phyloP scores from a whole-genome alignment of 2,888 invertebrate species.

The Crepidodera aurea region DNA sequence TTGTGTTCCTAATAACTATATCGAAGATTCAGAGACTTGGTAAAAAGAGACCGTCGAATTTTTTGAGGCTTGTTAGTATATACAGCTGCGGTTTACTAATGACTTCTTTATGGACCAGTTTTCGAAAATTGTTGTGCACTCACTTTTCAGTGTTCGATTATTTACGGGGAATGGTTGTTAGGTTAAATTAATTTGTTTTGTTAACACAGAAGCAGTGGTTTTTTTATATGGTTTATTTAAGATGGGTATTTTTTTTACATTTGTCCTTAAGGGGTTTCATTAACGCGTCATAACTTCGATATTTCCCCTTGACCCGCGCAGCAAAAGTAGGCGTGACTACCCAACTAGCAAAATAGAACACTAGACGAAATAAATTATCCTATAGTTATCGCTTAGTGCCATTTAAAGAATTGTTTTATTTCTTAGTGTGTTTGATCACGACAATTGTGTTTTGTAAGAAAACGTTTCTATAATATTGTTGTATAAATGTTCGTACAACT shows the following conservation, averaged over 20 bases:
- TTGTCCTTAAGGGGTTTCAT: too few species aligned
- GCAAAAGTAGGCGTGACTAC: too few species aligned
- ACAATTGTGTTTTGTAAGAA: too few species aligned
- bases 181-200: not conserved
- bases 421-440: too few species aligned
- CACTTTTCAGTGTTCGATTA: slow-evolving; percentile 5
- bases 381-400: too few species aligned
- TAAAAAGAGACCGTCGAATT: slow-evolving; percentile 22
- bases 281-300: too few species aligned
- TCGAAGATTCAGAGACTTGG: slow-evolving; percentile 39
- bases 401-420: too few species aligned
- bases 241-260: not conserved
- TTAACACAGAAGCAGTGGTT: slow-evolving; percentile 1
- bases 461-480: too few species aligned
- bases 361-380: too few species aligned
- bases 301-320: too few species aligned
- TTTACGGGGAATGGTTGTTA: not conserved
- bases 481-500: too few species aligned
- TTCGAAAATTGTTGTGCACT: slow-evolving; percentile 24
- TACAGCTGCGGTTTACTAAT: slow-evolving; percentile 46
- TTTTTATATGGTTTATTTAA: not conserved
- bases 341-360: too few species aligned
- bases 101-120: slow-evolving; percentile 41
- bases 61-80: slow-evolving; percentile 45
- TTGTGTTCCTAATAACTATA: slow-evolving; percentile 49